Percentiles rank a stretch among this genome's conserved stretches.
These are phyloP conservation scores for Trogon surrucura DNA, from an alignment of 2,113 vertebrate genomes.

Conservation along the genomic window DNA sequence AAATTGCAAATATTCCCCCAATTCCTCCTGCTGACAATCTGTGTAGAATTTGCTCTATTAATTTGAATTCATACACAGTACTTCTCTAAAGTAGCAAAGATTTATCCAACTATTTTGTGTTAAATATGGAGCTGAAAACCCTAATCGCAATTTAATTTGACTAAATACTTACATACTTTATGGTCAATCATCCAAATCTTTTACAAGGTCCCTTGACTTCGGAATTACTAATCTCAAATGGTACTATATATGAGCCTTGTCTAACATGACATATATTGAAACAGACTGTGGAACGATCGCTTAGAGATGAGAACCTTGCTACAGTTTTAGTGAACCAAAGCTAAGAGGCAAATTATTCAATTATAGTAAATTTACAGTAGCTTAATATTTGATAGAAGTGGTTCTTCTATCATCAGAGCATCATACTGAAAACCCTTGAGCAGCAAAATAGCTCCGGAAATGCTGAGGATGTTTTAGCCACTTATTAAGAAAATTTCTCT, in stretches of 20 bases:
- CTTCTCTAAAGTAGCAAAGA: constrained; percentile 68
- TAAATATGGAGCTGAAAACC: constrained; percentile 69
- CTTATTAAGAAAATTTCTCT: constrained; percentile 79
- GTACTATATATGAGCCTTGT: constrained; percentile 71
- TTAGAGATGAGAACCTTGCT: constrained; percentile 78
- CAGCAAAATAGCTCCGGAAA: constrained; percentile 73
- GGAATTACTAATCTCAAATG: constrained; percentile 75
- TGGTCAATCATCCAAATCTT: constrained; percentile 79
- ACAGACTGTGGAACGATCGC: constrained; percentile 73
- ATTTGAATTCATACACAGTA: constrained; percentile 41
- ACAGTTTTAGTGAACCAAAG: constrained; percentile 81
- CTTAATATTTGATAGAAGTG: constrained; percentile 85
- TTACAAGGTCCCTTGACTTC: constrained; percentile 77
- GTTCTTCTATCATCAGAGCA: constrained; percentile 78
- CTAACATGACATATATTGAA: constrained; percentile 81
- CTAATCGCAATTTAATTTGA: constrained; percentile 80
- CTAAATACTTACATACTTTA: constrained; percentile 82
- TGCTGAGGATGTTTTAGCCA: constrained; percentile 73
- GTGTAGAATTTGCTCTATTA: not conserved
- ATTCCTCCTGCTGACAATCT: not conserved
- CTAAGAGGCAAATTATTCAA: constrained; percentile 85
- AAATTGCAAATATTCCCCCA: not conserved
- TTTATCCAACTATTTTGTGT: constrained; percentile 68
- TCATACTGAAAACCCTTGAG: constrained; percentile 77
- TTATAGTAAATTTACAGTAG: constrained; percentile 85